Base-by-base conservation (phyloP, 2,797 vertebrate genomes). In the Aselliscus stoliczkanus region DNA sequence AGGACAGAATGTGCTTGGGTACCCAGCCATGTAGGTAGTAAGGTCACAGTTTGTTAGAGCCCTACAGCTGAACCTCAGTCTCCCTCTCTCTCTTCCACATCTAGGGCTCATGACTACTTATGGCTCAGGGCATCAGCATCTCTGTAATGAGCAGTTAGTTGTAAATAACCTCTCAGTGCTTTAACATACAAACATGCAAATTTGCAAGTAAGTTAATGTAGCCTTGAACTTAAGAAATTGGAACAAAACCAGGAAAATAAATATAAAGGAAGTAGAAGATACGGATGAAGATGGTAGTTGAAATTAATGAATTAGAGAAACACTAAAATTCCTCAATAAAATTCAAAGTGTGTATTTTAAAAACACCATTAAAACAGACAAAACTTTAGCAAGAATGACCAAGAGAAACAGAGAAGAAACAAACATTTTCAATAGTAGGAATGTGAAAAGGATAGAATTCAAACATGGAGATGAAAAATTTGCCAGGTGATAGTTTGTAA, bases 1-100 rank as follows among this genome's bases (percentile, higher is more conserved):
- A 97, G 96, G 70, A 96, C 97, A 90, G 21, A 62, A 54, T 69
- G 83, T 95, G n/a, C 95, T 90, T 94, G 96, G 80, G 72, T 84
- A 77, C 44, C 84, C 90, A 95, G 29, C 80, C 92, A 56, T 90
- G 81, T 8, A 85, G 56, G 56, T 39, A 62, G 56, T 81, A 85
- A 67, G 54, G n/a, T 89, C 47, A 44, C 7, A 13, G 18, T 65
- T 79, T 92, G n/a, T 73, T 34, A 65, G 89, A 80, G 54, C 29
- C 34, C 62, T 34, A 1, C 12, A 18, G 31, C 37, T 39, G 50
- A 82, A 18, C n/a, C 21, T 37, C 29, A 50, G 58, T 17, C 54
- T 56, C 44, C 11, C 47, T 4, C 7, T 52, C 18, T 47, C n/a
- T 52, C 18, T 47, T 27, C 44, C 21, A 34, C 14, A 42, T 56